A percentile compares a stretch with the other conserved stretches of the same genome.
Evolutionary conservation across 2,113 vertebrate genomes (phyloP).

Genomic region (Archilochus colubris): DNA sequence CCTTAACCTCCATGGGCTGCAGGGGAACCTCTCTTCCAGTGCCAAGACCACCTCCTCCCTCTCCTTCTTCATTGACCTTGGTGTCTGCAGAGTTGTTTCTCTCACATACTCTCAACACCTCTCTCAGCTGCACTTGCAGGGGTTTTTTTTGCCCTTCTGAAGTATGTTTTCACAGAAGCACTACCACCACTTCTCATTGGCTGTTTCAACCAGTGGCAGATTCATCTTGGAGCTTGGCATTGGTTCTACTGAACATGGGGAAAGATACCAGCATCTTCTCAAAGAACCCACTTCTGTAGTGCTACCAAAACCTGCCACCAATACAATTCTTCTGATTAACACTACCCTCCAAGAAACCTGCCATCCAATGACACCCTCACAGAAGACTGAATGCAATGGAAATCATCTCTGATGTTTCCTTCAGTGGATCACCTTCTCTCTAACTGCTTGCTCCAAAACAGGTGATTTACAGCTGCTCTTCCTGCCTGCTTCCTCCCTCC

Average conservation of each 20-base stretch:
- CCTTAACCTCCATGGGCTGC: neutral
- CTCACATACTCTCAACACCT: neutral
- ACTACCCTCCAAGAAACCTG: neutral
- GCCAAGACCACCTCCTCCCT: neutral
- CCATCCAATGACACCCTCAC: neutral
- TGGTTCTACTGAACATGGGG: accelerated
- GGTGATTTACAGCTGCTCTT: neutral
- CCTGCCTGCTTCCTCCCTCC: neutral
- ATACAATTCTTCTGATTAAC: neutral
- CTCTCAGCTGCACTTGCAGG: neutral
- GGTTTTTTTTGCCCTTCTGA: neutral
- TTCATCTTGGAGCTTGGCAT: neutral
- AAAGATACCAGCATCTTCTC: neutral
- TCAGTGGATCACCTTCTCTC: neutral
- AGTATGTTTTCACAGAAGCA: neutral
- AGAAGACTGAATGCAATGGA: neutral
- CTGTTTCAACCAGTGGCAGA: accelerated
- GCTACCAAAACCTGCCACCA: neutral
- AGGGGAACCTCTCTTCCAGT: no score
- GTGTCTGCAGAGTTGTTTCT: neutral
- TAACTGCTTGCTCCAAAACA: neutral
- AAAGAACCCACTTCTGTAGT: neutral
- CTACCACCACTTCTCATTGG: accelerated
- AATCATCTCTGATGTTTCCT: neutral
- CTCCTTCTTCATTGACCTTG: neutral